Evolutionary conservation across 2,797 vertebrate genomes (phyloP), one percentile per base, ranked within the genome.

Genomic region (Sebastes dallii): DNA sequence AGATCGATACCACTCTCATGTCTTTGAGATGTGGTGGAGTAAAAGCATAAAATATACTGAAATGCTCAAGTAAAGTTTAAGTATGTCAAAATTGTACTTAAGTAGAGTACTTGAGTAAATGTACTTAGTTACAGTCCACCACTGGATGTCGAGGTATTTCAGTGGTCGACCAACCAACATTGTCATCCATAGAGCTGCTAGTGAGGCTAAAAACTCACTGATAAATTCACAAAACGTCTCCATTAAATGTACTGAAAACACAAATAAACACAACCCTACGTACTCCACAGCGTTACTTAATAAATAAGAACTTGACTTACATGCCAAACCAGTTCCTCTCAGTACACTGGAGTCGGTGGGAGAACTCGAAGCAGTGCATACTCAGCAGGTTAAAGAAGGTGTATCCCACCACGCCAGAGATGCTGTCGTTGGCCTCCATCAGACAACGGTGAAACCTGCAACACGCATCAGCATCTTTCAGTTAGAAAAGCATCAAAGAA

Each of bases 361-460:
- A 93, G 83, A 98, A 94, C 81, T 94, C 90, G 4, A 98, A 99
- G 93, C 98, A 98, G 3, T 97, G 95, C 81, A 96, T 91, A 86
- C 97, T 96, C 80, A 98, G 93, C 86, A 98, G 58, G 58, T 96
- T 97, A 77, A 98, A 99, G 93, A 96, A 98, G 56, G 96, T 96
- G 66, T 96, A 83, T 0, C 97, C 97, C 61, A 98, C 96, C 6
- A 97, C 82, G 18, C 94, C 88, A 0, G 97, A 94, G 39, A 98
- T 88, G 30, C 95, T 93, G 85, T 97, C 95, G 0, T 87, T 94
- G 10, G 96, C 93, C 20, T 80, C 87, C 80, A 73, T 90, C 59
- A 98, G 92, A 82, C 98, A 98, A 2, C 58, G 80, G 24, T 82
- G 95, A 87, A 98, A 98, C 86, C 98, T 98, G 89, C 0, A 56